Percentiles rank a stretch among this genome's conserved stretches.
Evolutionary conservation across 2,888 invertebrate genomes (phyloP).

Genomic region (Drosophila formosana): DNA sequence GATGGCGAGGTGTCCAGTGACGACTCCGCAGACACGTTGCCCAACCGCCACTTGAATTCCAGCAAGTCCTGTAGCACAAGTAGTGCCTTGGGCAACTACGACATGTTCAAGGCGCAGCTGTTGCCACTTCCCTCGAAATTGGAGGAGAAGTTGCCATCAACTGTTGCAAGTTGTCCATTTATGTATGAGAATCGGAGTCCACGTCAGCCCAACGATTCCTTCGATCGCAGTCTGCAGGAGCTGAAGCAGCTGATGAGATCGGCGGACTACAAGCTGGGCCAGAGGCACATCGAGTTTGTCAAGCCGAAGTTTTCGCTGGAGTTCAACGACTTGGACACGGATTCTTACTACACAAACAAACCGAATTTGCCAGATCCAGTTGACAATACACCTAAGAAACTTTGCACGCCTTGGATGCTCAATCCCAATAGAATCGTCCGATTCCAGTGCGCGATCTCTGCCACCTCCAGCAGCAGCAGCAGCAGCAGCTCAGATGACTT

Average conservation of each 20-base stretch:
- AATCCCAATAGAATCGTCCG: background rate
- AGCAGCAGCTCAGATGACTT: slow-evolving; percentile 17
- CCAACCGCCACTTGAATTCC: slow-evolving; percentile 39
- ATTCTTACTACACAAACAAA: slow-evolving; percentile 39
- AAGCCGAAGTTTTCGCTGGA: background rate
- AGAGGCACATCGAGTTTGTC: no score
- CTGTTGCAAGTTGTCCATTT: background rate
- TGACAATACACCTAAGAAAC: background rate
- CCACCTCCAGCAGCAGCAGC: slow-evolving; percentile 1
- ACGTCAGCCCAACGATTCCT: background rate
- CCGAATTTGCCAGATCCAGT: background rate
- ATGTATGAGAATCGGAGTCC: background rate
- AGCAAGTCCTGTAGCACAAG: slow-evolving; percentile 33
- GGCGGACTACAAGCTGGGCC: slow-evolving; percentile 1
- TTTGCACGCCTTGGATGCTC: background rate
- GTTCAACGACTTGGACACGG: slow-evolving; percentile 28
- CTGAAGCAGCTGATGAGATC: slow-evolving; percentile 14
- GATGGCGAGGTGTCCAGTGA: slow-evolving; percentile 53
- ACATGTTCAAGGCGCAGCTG: slow-evolving; percentile 50
- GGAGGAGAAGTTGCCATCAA: background rate
- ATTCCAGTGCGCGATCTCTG: background rate
- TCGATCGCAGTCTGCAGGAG: slow-evolving; percentile 10
- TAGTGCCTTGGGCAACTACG: slow-evolving; percentile 50
- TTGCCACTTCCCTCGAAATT: no score
- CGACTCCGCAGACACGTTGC: background rate